Base-by-base conservation (phyloP, 2,888 invertebrate species). In the Eupeodes latifasciatus region DNA sequence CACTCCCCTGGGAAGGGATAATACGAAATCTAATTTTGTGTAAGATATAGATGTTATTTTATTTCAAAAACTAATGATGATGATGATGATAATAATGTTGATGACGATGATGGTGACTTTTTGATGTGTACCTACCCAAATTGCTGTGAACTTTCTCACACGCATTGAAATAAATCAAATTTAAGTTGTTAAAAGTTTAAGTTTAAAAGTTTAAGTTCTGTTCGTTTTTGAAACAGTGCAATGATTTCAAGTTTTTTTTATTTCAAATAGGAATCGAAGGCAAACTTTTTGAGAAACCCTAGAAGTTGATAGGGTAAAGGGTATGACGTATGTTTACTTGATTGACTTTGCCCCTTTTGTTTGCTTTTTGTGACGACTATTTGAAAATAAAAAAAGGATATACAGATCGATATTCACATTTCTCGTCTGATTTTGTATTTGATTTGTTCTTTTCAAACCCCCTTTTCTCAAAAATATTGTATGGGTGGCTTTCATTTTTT, bases 11-110 rank as follows among this genome's bases (percentile, higher is more conserved):
- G 36, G 67, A 34, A 67, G 67, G 51, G 34, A 66, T 27, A 51
- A 16, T 10, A 51, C 9, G 5, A 36, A 67, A 67, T 51, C 34
- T 16, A 51, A 67, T 67, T 67, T 67, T 67, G 67, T 67, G 67
- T 67, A 51, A 67, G 53, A 67, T 67, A n/a, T 51, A 49, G 34
- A 67, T 67, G 40, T 40, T 40, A 40, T 67, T 51, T 34, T 14
- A 66, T 14, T 64, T 5, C 14, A 66, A 67, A 67, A 34, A 40
- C 40, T 51, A 9, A 27, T 66, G 66, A 9, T 66, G 66, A 16
- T 19, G 51, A 34, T 53, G 34, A 34, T 66, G 66, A 16, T 19
- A 53, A 34, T 53, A n/a, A 34, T 66, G 66, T 5, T 67, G 66
- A 19, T 19, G 49, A 4, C 9, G 14, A 49, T 51, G 67, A 10